A percentile compares a stretch with the other conserved stretches of the same genome.
These are phyloP conservation scores for Asbolus verrucosus DNA, from an alignment of 1,140 invertebrate species.

Conservation along the genomic window DNA sequence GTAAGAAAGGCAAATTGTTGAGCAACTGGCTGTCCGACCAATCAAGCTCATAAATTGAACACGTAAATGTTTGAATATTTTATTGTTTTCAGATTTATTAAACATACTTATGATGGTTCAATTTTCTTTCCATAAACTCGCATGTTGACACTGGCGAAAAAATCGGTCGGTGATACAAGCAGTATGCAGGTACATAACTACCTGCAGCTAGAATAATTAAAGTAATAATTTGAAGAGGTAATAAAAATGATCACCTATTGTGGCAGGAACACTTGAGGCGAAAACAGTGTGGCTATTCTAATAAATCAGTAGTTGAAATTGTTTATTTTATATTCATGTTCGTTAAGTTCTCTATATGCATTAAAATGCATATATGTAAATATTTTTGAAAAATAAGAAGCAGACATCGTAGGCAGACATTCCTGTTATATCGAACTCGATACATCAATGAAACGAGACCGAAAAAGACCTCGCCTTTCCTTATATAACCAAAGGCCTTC, in stretches of 20 bases:
- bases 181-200: no score
- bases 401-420: constrained; percentile 30
- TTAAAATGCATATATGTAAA: not conserved
- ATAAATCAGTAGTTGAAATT: constrained; percentile 15
- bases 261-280: not conserved
- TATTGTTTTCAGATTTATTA: no score
- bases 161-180: no score
- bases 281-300: constrained; percentile 7
- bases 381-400: not conserved
- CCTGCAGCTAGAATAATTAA: not conserved
- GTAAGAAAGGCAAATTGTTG: no score
- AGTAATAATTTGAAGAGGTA: not conserved
- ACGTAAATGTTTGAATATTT: no score
- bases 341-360: constrained; percentile 24
- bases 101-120: no score
- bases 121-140: no score
- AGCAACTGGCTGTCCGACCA: no score
- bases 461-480: constrained; percentile 18
- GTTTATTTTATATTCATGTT: constrained; percentile 18
- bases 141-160: no score
- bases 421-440: constrained; percentile 13
- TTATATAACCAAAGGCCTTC: constrained; percentile 11
- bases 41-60: no score
- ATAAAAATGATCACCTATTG: no score
- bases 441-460: constrained; percentile 17